A percentile compares a stretch with the other conserved stretches of the same genome.
These are phyloP conservation scores for Garrulus glandarius DNA, from an alignment of 2,797 vertebrate genomes.

Conservation along the genomic window DNA sequence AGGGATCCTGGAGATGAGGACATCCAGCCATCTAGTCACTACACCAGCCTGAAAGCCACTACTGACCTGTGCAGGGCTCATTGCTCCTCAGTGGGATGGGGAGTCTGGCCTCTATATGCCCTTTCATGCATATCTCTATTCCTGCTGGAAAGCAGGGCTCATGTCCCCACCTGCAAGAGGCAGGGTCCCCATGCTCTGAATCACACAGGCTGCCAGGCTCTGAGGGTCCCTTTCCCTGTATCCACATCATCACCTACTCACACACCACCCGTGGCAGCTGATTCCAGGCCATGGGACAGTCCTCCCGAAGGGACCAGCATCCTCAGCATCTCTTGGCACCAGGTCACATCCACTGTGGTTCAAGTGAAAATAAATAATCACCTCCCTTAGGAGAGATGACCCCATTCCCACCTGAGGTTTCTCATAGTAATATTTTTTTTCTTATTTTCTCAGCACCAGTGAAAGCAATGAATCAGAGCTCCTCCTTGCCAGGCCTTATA, in stretches of 20 bases:
- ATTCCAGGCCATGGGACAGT: background rate
- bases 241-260: background rate
- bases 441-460: background rate
- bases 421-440: background rate
- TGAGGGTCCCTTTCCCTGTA: background rate
- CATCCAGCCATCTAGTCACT: background rate
- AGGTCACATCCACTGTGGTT: background rate
- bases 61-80: background rate
- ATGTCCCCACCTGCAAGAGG: background rate
- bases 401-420: background rate
- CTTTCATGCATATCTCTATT: background rate
- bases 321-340: background rate
- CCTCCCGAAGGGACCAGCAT: background rate
- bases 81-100: background rate
- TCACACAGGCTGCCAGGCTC: accelerated
- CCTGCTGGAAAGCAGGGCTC: background rate
- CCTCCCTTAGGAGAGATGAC: background rate
- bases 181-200: background rate
- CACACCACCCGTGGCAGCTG: accelerated
- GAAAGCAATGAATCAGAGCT: background rate
- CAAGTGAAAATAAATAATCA: background rate
- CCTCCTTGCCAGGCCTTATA: background rate
- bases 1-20: background rate
- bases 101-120: background rate
- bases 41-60: background rate